Evolutionary conservation across 2,113 vertebrate species (phyloP), one percentile per base, ranked within the genome.

Genomic region (Promerops cafer): DNA sequence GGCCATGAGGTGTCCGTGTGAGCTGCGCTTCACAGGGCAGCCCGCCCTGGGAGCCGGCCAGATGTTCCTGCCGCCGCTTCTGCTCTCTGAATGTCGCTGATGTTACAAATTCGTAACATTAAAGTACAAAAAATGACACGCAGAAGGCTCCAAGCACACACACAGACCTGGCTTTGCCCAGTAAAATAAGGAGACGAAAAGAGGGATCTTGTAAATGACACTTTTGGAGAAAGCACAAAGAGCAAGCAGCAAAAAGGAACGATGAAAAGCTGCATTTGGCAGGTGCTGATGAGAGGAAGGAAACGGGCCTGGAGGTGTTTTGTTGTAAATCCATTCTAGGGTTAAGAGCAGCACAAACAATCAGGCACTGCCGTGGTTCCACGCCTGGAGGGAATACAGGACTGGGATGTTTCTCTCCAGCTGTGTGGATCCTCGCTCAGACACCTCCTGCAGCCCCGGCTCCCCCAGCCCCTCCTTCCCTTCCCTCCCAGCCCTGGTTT

Each of bases 361-460:
- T 4, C 40, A 2, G 24, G 54, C 42, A 37, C 2, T 57, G 50
- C n/a, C 26, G 10, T 1, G 2, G 39, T 45, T 89, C 42, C 0
- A 0, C 49, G 44, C 61, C 52, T 20, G 18, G 23, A 64, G 44
- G 21, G 19, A 81, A 37, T 0, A 2, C 11, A 28, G 19, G 47
- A n/a, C 47, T 6, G 12, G 4, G 22, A 30, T 26, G 33, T 33
- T 65, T 59, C 19, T 3, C 21, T 30, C 77, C 45, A 63, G 49
- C 23, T 12, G 12, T 1, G 31, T 64, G 57, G 44, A 37, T 33
- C 45, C 71, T 45, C 9, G 1, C 54, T 35, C 60, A 33, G 35
- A 16, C 22, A 26, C 5, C 23, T 63, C 57, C 37, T 4, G 6
- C 60, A 87, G 69, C 35, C 53, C 71, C 17, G 0, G 0, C 5